A percentile compares a stretch with the other conserved stretches of the same genome.
Conservation (phyloP, 2,113 vertebrate species). For the Mionectes macconnelli region DNA sequence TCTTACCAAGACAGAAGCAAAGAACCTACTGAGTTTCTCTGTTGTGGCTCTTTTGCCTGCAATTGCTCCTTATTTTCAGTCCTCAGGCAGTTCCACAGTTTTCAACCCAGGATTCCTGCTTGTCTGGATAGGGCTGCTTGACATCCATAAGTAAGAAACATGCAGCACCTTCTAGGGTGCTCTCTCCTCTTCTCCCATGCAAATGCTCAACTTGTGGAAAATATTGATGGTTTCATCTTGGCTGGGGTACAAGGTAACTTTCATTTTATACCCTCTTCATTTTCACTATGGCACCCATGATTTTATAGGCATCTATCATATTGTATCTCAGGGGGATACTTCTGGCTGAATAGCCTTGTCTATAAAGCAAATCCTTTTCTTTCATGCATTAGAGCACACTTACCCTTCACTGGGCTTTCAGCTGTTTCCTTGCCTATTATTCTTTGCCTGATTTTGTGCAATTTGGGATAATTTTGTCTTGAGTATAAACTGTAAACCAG, state of each 20-base stretch:
- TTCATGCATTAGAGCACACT: background rate
- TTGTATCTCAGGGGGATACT: rapidly evolving
- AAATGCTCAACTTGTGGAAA: background rate
- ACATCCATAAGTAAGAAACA: background rate
- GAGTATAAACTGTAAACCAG: background rate
- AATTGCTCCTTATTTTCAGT: background rate
- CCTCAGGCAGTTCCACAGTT: background rate
- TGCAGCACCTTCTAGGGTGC: background rate
- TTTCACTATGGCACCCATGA: background rate
- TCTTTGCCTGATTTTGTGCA: background rate
- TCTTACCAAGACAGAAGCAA: background rate
- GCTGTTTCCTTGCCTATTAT: background rate
- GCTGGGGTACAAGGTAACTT: background rate
- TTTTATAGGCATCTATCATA: background rate
- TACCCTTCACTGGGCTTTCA: background rate
- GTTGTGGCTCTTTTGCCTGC: background rate
- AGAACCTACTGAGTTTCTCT: background rate
- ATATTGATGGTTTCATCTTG: background rate
- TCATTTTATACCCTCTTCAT: background rate
- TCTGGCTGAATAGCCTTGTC: background rate
- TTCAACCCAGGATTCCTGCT: background rate
- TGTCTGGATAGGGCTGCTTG: background rate
- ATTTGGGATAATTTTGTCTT: background rate
- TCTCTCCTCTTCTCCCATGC: background rate
- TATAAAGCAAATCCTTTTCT: background rate